Evolutionary conservation across 2,888 invertebrate species (phyloP).

Genomic region (Celastrina argiolus): DNA sequence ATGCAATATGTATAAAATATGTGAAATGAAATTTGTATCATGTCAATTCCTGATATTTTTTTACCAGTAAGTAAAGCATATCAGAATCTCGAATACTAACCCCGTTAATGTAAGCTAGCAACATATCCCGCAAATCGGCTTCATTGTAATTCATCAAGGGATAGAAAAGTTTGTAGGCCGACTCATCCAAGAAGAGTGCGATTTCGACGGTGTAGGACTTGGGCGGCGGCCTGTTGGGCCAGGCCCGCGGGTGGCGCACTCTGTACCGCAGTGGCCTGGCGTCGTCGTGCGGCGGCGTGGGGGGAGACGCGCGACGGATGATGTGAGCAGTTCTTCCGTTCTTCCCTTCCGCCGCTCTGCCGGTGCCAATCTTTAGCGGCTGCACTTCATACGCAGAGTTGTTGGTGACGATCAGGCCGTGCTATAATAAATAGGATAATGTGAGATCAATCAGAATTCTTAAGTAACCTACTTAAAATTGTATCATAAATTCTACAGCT

Average conservation of each 20-base stretch:
- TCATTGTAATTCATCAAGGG: slow-evolving; percentile 83
- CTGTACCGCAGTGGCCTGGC: slow-evolving; percentile 53
- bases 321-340: slow-evolving; percentile 73
- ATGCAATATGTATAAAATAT: too few species aligned
- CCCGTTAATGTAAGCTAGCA: slow-evolving; percentile 87
- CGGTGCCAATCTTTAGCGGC: slow-evolving; percentile 71
- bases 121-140: slow-evolving; percentile 82
- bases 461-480: too few species aligned
- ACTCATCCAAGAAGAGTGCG: slow-evolving; percentile 85
- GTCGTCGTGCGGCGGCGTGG: slow-evolving; percentile 63
- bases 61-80: too few species aligned
- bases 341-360: slow-evolving; percentile 56
- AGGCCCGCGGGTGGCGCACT: slow-evolving; percentile 47
- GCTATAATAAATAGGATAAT: slow-evolving; percentile 59
- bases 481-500: too few species aligned
- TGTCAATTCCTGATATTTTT: too few species aligned
- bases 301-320: slow-evolving; percentile 74
- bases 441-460: too few species aligned
- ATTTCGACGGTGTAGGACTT: slow-evolving; percentile 81
- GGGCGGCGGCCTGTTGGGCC: slow-evolving; percentile 45
- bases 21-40: too few species aligned
- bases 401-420: slow-evolving; percentile 82
- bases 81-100: slow-evolving; percentile 76
- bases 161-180: slow-evolving; percentile 83
- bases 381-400: slow-evolving; percentile 84